Conservation (phyloP, 2,797 vertebrate genomes). For the Buceros bicornis region DNA sequence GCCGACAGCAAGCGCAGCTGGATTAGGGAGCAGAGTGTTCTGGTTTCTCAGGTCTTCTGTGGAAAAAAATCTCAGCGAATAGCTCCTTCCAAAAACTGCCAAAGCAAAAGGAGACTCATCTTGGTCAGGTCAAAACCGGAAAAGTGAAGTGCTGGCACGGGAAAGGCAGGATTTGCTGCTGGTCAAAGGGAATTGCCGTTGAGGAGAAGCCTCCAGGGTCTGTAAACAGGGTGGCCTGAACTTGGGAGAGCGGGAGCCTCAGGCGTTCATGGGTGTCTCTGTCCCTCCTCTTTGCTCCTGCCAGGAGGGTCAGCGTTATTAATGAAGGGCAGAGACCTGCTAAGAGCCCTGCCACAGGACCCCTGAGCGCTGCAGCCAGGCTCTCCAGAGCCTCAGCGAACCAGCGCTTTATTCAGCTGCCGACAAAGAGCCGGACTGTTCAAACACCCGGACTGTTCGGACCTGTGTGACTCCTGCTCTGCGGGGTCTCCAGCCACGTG, state of each 20-base stretch:
- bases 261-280: not conserved
- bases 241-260: not conserved
- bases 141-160: not conserved
- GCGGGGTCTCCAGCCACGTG: rapidly evolving
- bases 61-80: too few relatives aligned
- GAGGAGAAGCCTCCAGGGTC: not conserved
- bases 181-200: not conserved
- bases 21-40: not conserved
- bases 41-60: not conserved
- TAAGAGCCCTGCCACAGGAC: slow-evolving; percentile 7
- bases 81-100: too few relatives aligned
- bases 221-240: not conserved
- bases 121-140: not conserved
- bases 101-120: not conserved
- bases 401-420: not conserved
- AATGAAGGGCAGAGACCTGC: not conserved
- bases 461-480: rapidly evolving
- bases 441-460: not conserved
- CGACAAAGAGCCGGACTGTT: not conserved
- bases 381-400: not conserved
- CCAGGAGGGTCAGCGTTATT: not conserved
- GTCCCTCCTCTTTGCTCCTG: not conserved
- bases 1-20: not conserved
- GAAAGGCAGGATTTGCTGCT: not conserved
- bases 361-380: not conserved